phyloP scores from a whole-genome alignment of 2,888 invertebrate species.

The Drymonia ruficornis region DNA sequence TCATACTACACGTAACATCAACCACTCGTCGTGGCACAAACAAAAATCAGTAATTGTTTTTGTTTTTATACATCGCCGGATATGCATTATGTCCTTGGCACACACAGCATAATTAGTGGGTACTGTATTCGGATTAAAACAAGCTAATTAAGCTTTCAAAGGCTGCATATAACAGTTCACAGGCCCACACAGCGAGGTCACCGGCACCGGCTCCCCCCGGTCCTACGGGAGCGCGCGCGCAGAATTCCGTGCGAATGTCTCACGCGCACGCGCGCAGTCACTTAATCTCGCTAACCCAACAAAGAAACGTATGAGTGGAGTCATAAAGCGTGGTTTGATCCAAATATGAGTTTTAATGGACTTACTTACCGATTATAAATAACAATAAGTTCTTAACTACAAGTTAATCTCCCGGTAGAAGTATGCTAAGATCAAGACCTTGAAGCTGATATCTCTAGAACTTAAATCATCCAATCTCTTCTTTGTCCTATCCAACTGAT shows the following conservation, averaged over 20 bases:
- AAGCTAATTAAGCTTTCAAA: not conserved
- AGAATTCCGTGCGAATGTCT: slow-evolving; percentile 40
- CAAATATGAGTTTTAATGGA: not conserved
- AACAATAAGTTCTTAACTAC: too few species aligned
- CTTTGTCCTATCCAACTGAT: slow-evolving; percentile 51
- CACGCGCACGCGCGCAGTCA: slow-evolving; percentile 30
- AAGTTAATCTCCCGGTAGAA: too few species aligned
- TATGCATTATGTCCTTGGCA: too few species aligned
- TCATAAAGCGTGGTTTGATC: too few species aligned
- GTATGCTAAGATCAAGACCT: too few species aligned
- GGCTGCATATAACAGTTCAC: not conserved
- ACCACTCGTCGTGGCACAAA: too few species aligned
- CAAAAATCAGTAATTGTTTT: too few species aligned
- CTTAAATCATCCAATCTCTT: slow-evolving; percentile 18
- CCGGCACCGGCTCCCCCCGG: slow-evolving; percentile 14
- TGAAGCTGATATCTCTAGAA: not conserved
- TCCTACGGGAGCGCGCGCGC: slow-evolving; percentile 17
- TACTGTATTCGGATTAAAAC: not conserved
- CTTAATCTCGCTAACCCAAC: slow-evolving; percentile 6
- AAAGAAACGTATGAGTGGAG: not conserved
- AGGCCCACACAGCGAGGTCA: slow-evolving; percentile 18
- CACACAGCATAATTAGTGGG: too few species aligned
- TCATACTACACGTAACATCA: too few species aligned
- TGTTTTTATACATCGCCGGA: too few species aligned
- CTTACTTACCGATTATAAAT: too few species aligned